phyloP scores from a whole-genome alignment of 2,113 vertebrate species.

The Xenopus borealis region DNA sequence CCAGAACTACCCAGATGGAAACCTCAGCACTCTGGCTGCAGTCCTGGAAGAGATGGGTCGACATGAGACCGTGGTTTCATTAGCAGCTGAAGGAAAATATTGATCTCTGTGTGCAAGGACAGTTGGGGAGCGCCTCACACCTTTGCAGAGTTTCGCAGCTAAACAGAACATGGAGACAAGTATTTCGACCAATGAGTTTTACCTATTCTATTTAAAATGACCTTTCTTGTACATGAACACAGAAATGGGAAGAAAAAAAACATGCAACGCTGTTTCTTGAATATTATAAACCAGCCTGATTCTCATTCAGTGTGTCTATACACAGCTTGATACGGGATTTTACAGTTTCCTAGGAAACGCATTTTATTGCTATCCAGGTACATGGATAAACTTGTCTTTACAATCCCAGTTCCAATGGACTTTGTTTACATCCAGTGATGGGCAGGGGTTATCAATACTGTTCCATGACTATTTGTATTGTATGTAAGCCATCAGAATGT shows the following conservation, averaged over 20 bases:
- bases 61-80: conserved; percentile 77
- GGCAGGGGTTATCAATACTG: conserved; percentile 71
- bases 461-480: conserved; percentile 71
- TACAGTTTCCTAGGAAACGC: conserved; percentile 97
- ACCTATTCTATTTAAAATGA: conserved; percentile 54
- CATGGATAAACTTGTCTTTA: conserved; percentile 88
- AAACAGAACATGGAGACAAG: conserved; percentile 13
- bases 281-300: conserved; percentile 65
- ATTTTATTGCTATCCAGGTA: conserved; percentile 88
- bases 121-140: conserved; percentile 29
- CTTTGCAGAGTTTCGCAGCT: conserved; percentile 3
- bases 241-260: conserved; percentile 59
- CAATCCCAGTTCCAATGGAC: conserved; percentile 75
- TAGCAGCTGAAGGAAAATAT: conserved; percentile 79
- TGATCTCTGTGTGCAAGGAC: conserved; percentile 58
- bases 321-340: conserved; percentile 85
- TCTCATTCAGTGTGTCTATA: conserved; percentile 82
- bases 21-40: conserved; percentile 84
- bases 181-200: conserved; percentile 59
- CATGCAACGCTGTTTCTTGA: conserved; percentile 69
- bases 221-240: conserved; percentile 60
- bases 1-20: conserved; percentile 92
- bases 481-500: conserved; percentile 70
- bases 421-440: conserved; percentile 75
- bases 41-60: conserved; percentile 94